A percentile compares a stretch with the other conserved stretches of the same genome.
Evolutionary conservation across 2,113 vertebrate genomes (phyloP).

Genomic region (Tiliqua scincoides): DNA sequence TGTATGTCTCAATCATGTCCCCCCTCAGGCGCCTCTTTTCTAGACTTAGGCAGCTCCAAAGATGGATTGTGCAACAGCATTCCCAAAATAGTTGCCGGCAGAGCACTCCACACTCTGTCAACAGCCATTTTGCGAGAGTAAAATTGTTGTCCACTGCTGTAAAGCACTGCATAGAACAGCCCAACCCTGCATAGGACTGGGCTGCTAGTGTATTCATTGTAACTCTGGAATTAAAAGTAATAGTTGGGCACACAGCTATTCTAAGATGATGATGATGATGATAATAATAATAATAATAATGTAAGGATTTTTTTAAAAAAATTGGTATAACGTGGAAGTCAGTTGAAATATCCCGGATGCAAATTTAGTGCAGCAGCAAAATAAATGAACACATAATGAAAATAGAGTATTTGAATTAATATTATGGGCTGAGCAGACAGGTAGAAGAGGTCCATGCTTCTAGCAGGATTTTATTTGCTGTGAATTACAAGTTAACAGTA

Average conservation of each 20-base stretch:
- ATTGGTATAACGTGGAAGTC: background rate
- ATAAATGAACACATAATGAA: background rate
- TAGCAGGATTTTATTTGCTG: conserved; percentile 8
- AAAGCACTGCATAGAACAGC: too few relatives aligned
- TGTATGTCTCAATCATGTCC: too few relatives aligned
- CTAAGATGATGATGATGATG: background rate
- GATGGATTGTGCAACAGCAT: too few relatives aligned
- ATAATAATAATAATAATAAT: background rate
- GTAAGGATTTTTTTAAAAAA: background rate
- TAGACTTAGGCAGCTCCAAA: too few relatives aligned
- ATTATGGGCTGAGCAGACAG: background rate
- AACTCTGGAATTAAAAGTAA: background rate
- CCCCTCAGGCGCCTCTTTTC: too few relatives aligned
- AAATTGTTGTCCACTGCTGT: too few relatives aligned
- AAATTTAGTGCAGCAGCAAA: conserved; percentile 10
- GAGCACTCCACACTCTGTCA: too few relatives aligned
- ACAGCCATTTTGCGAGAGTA: too few relatives aligned
- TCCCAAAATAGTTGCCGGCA: too few relatives aligned
- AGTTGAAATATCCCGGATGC: background rate
- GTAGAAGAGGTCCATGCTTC: background rate
- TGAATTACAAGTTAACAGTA: conserved; percentile 28
- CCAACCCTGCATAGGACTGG: too few relatives aligned
- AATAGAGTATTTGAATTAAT: background rate
- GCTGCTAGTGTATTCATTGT: too few relatives aligned
- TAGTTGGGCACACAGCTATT: background rate